Conservation (phyloP, 2,797 vertebrate species). For the Danionella dracula region DNA sequence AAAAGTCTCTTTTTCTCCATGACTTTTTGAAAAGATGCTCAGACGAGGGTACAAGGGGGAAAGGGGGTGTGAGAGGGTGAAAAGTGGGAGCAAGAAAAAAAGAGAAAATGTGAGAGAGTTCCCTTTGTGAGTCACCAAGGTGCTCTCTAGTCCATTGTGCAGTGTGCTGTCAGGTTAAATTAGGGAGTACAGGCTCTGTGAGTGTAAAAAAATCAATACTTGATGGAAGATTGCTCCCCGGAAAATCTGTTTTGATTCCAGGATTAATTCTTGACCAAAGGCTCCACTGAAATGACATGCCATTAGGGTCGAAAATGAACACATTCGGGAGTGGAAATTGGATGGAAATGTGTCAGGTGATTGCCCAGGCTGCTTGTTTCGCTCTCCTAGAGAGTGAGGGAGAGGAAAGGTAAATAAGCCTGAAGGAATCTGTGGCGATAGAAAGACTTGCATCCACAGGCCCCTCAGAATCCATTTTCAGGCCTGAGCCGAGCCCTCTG, state of each 20-base stretch:
- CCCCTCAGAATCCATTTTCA: slow-evolving; percentile 81
- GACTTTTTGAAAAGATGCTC: slow-evolving; percentile 42
- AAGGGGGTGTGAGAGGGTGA: slow-evolving; percentile 20
- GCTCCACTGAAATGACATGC: slow-evolving; percentile 98
- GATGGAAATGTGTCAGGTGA: slow-evolving; percentile 99
- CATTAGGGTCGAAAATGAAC: slow-evolving; percentile 99
- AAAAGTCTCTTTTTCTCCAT: slow-evolving; percentile 60
- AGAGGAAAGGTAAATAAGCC: slow-evolving; percentile 51
- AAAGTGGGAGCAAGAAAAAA: slow-evolving; percentile 45
- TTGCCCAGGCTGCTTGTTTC: slow-evolving; percentile 90
- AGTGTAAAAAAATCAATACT: slow-evolving; percentile 99
- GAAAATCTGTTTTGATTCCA: slow-evolving; percentile 99
- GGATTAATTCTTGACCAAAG: slow-evolving; percentile 99
- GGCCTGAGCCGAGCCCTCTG: slow-evolving; percentile 75
- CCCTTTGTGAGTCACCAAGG: slow-evolving; percentile 92
- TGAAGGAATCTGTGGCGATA: slow-evolving; percentile 78
- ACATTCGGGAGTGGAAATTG: slow-evolving; percentile 99
- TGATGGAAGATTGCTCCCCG: slow-evolving; percentile 99
- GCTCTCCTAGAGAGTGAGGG: slow-evolving; percentile 72
- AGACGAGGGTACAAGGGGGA: background rate
- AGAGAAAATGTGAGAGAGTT: slow-evolving; percentile 84
- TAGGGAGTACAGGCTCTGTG: slow-evolving; percentile 98
- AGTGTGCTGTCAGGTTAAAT: slow-evolving; percentile 99
- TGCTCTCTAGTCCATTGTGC: slow-evolving; percentile 98
- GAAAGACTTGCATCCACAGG: slow-evolving; percentile 66